Conservation (phyloP, 2,797 vertebrate species). For the Sebastes minor region DNA sequence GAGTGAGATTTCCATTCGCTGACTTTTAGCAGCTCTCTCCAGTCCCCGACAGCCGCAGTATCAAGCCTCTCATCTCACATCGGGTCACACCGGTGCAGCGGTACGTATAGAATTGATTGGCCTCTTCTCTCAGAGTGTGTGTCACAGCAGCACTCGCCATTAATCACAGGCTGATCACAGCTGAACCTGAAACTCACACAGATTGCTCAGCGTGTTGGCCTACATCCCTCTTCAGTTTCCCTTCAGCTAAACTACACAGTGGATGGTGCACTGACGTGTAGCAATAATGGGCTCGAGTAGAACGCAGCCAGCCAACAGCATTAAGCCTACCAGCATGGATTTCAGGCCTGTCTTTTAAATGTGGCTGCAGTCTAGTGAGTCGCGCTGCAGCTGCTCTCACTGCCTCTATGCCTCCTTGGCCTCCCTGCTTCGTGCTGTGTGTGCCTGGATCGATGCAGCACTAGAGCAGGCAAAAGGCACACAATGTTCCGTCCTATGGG, state of each 20-base stretch:
- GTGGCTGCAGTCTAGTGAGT: slow-evolving; percentile 29
- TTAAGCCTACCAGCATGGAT: slow-evolving; percentile 11
- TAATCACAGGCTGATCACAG: slow-evolving; percentile 41
- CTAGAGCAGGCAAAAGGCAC: slow-evolving; percentile 38
- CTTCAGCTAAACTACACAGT: slow-evolving; percentile 17
- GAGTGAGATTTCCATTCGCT: slow-evolving; percentile 28
- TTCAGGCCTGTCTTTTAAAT: slow-evolving; percentile 8
- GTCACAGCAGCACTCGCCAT: slow-evolving; percentile 25
- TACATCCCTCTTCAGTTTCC: slow-evolving; percentile 11
- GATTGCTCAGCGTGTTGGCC: slow-evolving; percentile 19
- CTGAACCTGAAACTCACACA: slow-evolving; percentile 28
- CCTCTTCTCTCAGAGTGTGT: slow-evolving; percentile 6
- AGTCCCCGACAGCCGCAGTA: not conserved
- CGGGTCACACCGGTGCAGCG: not conserved
- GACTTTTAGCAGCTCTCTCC: slow-evolving; percentile 3
- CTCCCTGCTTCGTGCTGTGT: slow-evolving; percentile 19
- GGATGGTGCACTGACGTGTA: not conserved
- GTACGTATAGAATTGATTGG: slow-evolving; percentile 32
- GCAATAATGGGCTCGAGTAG: not conserved
- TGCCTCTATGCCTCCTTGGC: slow-evolving; percentile 8
- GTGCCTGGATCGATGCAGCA: slow-evolving; percentile 59
- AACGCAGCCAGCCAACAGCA: not conserved
- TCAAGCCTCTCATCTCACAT: slow-evolving; percentile 13
- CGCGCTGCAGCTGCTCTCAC: slow-evolving; percentile 28
- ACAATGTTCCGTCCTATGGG: slow-evolving; percentile 46